Evolutionary conservation across 2,888 invertebrate species (phyloP).

Genomic region (Drosophila formosana): DNA sequence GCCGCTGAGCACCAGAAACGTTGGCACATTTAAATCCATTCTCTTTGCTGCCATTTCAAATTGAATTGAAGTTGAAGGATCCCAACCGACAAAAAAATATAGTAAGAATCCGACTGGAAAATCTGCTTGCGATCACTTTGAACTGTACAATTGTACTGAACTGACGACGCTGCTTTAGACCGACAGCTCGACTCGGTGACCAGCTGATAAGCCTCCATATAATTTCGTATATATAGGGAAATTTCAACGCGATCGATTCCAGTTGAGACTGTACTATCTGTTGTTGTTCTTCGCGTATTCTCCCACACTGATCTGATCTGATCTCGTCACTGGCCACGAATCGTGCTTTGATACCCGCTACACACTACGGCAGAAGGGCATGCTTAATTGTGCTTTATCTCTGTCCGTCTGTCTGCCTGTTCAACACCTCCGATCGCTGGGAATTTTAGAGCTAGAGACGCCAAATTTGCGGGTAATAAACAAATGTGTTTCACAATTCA

Average conservation of each 20-base stretch:
- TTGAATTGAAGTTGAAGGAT: slow-evolving; percentile 6
- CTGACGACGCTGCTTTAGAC: background rate
- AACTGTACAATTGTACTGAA: slow-evolving; percentile 75
- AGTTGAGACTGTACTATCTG: slow-evolving; percentile 29
- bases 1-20: slow-evolving; percentile 91
- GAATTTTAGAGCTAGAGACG: too few relatives aligned
- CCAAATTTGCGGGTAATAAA: too few relatives aligned
- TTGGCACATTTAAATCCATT: slow-evolving; percentile 87
- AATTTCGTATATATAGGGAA: slow-evolving; percentile 15
- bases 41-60: slow-evolving; percentile 74
- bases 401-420: too few relatives aligned
- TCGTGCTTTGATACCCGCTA: background rate
- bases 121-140: slow-evolving; percentile 44
- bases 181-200: slow-evolving; percentile 39
- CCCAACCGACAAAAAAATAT: slow-evolving; percentile 4
- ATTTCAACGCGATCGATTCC: slow-evolving; percentile 12
- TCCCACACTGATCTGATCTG: slow-evolving; percentile 17
- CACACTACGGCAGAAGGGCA: background rate
- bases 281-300: slow-evolving; percentile 16
- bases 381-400: background rate
- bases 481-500: too few relatives aligned
- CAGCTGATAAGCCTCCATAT: slow-evolving; percentile 51
- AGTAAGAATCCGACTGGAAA: slow-evolving; percentile 1
- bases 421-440: too few relatives aligned
- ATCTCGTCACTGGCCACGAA: background rate